Percentiles rank a stretch among this genome's conserved stretches.
Conservation (phyloP, 2,888 invertebrate species). For the Malthinus flaveolus region DNA sequence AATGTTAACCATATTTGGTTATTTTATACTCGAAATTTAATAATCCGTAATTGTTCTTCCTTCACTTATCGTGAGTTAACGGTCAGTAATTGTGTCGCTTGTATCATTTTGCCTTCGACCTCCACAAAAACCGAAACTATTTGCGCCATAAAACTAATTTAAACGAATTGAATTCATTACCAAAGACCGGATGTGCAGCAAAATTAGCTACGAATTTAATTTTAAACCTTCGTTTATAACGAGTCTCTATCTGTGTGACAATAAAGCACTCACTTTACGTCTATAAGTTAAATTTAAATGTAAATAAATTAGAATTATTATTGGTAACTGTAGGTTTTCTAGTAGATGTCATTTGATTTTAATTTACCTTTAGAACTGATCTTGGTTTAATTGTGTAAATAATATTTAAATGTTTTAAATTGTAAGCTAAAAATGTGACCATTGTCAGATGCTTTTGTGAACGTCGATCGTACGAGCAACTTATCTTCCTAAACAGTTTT, state of each 20-base stretch:
- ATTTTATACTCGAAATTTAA: too few relatives aligned
- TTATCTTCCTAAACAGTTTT: too few relatives aligned
- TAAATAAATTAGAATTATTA: not conserved
- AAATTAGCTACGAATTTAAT: not conserved
- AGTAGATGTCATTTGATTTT: not conserved
- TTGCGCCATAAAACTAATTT: not conserved
- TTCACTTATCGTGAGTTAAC: too few relatives aligned
- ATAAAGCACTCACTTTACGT: conserved; percentile 1
- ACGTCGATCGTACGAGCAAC: too few relatives aligned
- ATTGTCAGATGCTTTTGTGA: too few relatives aligned
- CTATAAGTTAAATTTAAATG: not conserved
- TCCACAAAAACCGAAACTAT: too few relatives aligned
- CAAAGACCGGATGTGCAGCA: conserved; percentile 1
- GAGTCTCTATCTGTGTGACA: conserved; percentile 4
- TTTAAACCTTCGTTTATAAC: not conserved
- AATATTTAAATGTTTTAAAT: not conserved
- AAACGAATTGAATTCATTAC: not conserved
- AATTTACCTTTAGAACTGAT: not conserved
- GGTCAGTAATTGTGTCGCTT: too few relatives aligned
- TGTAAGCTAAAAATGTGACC: too few relatives aligned
- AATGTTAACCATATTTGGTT: too few relatives aligned
- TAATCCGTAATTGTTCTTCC: too few relatives aligned
- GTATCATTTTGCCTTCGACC: too few relatives aligned
- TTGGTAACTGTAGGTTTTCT: conserved; percentile 1
- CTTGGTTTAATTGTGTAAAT: conserved; percentile 1